Evolutionary conservation across 2,888 invertebrate species (phyloP).

Genomic region (Cyaniris semiargus): DNA sequence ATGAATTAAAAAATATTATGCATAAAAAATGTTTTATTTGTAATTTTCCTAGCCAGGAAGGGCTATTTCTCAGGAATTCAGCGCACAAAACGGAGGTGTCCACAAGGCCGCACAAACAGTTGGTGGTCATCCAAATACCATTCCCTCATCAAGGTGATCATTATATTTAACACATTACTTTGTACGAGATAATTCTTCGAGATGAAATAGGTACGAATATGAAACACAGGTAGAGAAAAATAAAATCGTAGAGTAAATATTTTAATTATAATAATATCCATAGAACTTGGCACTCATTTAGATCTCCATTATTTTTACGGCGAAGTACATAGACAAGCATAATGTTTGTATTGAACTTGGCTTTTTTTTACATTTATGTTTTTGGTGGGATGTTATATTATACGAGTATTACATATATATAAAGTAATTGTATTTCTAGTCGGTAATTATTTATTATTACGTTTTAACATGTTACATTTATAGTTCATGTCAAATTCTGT

Average conservation of each 20-base stretch:
- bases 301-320: too few relatives aligned
- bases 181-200: background rate
- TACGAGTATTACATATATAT: too few relatives aligned
- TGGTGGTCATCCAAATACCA: constrained; percentile 65
- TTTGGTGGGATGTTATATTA: too few relatives aligned
- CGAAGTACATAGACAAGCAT: too few relatives aligned
- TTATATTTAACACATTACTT: constrained; percentile 23
- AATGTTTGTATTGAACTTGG: too few relatives aligned
- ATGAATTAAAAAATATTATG: background rate
- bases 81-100: constrained; percentile 25
- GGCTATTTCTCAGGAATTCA: background rate
- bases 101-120: constrained; percentile 41
- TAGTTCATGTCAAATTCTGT: background rate
- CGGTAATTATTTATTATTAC: too few relatives aligned
- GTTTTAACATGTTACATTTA: too few relatives aligned
- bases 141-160: constrained; percentile 44
- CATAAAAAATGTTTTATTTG: background rate
- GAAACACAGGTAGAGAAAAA: too few relatives aligned
- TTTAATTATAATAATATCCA: too few relatives aligned
- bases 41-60: background rate
- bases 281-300: too few relatives aligned
- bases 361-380: too few relatives aligned
- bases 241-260: too few relatives aligned
- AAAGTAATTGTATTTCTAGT: background rate
- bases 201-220: background rate